Conservation (phyloP, 2,888 invertebrate species). For the Syrista parreyssii region DNA sequence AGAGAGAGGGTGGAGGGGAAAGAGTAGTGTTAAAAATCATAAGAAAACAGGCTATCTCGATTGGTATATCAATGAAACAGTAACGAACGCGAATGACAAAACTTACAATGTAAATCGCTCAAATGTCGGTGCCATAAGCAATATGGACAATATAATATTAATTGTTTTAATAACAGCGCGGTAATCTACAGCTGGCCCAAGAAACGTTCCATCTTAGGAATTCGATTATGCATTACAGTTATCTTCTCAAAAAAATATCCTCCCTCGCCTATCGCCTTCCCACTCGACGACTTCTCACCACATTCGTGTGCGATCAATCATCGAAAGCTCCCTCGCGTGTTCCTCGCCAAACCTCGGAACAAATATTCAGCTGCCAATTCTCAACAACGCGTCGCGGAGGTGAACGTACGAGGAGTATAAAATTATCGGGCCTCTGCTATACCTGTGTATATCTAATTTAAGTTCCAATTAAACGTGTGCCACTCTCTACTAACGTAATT, state of each 20-base stretch:
- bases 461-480: not conserved
- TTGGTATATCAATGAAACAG: conserved; percentile 3
- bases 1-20: not conserved
- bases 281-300: not conserved
- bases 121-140: conserved; percentile 54
- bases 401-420: not conserved
- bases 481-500: not conserved
- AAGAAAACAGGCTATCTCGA: not conserved
- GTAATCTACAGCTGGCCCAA: conserved; percentile 47
- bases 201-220: conserved; percentile 30
- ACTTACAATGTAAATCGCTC: conserved; percentile 42
- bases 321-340: not conserved
- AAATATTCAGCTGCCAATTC: not conserved
- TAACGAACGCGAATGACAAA: not conserved
- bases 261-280: not conserved
- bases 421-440: not conserved
- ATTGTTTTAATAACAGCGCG: conserved; percentile 7
- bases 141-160: conserved; percentile 55
- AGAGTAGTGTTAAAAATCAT: not conserved
- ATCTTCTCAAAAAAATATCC: conserved; percentile 9
- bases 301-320: not conserved
- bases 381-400: not conserved
- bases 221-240: conserved; percentile 21
- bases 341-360: not conserved
- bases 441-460: not conserved